Evolutionary conservation across 1,140 invertebrate species (phyloP).

Genomic region (Pomacea maculata): DNA sequence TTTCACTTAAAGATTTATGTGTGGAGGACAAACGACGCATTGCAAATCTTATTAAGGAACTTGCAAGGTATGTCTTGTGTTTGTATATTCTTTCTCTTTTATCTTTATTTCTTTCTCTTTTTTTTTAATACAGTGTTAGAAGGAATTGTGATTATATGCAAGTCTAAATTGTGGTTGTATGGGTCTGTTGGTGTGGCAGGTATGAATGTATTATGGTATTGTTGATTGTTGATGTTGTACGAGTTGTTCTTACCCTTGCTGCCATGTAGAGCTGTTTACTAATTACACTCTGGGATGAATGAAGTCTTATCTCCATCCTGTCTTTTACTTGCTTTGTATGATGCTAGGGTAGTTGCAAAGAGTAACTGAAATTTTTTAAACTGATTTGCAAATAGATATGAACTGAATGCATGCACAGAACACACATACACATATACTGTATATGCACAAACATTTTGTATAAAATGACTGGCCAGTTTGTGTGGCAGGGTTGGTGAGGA

Average conservation of each 20-base stretch:
- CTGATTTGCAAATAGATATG: no score
- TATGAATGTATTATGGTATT: background rate
- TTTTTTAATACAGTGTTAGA: background rate
- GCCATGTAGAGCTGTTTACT: no score
- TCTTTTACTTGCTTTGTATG: no score
- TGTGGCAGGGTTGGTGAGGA: conserved; percentile 45
- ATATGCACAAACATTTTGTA: background rate
- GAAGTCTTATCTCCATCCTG: no score
- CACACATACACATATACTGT: background rate
- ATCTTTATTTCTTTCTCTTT: background rate
- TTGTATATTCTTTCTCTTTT: background rate
- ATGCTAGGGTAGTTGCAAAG: no score
- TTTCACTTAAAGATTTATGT: conserved; percentile 50
- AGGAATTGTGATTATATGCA: no score
- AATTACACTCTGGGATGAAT: no score
- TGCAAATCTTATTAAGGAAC: conserved; percentile 54
- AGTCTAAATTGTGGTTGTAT: background rate
- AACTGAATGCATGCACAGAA: no score
- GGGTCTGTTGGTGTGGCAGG: background rate
- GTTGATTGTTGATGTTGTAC: background rate
- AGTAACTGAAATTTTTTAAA: no score
- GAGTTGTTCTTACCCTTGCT: no score
- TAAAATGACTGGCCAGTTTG: conserved; percentile 1
- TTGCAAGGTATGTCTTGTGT: conserved; percentile 36
- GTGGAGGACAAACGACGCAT: conserved; percentile 52